Base-by-base conservation (phyloP, 2,888 invertebrate species). In the Hydropsyche betteni region DNA sequence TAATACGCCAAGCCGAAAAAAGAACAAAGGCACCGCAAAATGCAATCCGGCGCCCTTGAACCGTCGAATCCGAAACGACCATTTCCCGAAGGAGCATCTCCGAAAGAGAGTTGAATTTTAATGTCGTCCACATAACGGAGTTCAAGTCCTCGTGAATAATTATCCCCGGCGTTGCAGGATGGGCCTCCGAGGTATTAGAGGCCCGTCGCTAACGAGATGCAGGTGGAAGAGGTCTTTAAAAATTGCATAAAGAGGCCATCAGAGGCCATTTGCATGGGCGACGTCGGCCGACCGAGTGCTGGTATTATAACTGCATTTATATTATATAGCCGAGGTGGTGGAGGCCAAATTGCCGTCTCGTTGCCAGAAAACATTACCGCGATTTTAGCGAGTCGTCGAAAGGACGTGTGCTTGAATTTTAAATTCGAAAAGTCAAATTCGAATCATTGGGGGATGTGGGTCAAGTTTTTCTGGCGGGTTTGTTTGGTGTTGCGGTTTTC, bases 331-430 rank as follows among this genome's bases (percentile, higher is more conserved):
- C 55, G 55, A 16, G 6, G 14, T 55, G 14, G 53, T 4, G 33
- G 72, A 24, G 55, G 75, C 77, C 74, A 75, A 77, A 77, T 77
- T 74, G 58, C 77, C 75, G 70, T 71, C 74, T 74, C 75, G 75
- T 77, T 70, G 70, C 70, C 70, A 33, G 52, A 36, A 70, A 33
- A 53, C 53, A 34, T 70, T 70, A 69, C 38, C 16, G 16, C 55
- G 55, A 6, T n/a, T 16, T 55, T 55, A 7, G 16, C 6, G 12
- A 55, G 55, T 55, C 16, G 55, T 44, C 44, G 44, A 44, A 44
- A 10, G 44, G 44, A 44, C 44, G 44, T 44, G 44, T 44, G 44
- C 44, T 44, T 10, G 44, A 10, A 44, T 44, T 44, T 44, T 44
- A 8, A 44, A 44, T 44, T 44, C 44, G 24, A 24, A 44, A 44